phyloP scores from a whole-genome alignment of 53 echinoderm and acorn worm species.

The Hippasteria phrygiana region DNA sequence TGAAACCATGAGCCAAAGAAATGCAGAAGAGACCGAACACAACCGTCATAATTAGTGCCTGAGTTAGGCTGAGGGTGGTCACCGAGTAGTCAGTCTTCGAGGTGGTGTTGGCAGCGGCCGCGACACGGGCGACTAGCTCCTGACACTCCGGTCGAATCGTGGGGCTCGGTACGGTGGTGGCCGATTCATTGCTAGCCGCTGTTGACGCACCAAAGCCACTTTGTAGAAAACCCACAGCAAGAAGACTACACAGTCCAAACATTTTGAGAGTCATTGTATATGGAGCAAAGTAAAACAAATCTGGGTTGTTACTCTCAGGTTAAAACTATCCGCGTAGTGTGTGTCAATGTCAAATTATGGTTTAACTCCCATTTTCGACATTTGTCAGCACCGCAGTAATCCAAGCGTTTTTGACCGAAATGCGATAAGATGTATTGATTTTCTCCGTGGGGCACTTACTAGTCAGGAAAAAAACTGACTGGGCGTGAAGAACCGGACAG shows the following conservation, averaged over 20 bases:
- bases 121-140: neutral
- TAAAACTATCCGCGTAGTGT: too few relatives aligned
- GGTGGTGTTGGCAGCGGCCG: neutral
- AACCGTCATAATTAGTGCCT: slow-evolving; percentile 43
- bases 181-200: neutral
- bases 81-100: neutral
- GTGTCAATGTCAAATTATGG: too few relatives aligned
- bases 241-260: neutral
- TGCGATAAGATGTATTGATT: neutral
- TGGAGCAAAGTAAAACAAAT: neutral
- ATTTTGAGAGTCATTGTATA: neutral
- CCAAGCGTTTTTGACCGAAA: too few relatives aligned
- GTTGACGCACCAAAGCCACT: neutral
- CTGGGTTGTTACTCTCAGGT: neutral
- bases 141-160: neutral
- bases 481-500: neutral
- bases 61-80: slow-evolving; percentile 12
- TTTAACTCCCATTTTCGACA: too few relatives aligned
- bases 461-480: neutral
- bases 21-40: slow-evolving; percentile 80
- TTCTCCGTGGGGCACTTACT: neutral
- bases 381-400: too few relatives aligned
- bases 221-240: neutral
- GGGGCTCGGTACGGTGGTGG: neutral
- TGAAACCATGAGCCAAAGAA: slow-evolving; percentile 78